phyloP scores from a whole-genome alignment of 2,888 invertebrate species.

The Leucophenga maculata region DNA sequence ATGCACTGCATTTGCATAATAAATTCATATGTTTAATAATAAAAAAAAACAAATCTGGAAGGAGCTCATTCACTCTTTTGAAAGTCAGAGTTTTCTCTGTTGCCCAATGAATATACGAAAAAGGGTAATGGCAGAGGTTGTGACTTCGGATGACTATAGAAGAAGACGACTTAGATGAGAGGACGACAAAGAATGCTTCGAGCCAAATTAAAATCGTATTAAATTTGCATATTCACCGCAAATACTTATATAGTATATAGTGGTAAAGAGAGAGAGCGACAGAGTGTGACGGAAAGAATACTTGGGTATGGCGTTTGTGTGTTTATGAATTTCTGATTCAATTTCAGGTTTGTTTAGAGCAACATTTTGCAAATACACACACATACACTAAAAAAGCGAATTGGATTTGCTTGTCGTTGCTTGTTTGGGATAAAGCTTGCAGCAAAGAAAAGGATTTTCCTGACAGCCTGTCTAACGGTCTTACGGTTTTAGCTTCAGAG shows the following conservation, averaged over 20 bases:
- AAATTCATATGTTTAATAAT: conserved; percentile 67
- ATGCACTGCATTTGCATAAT: conserved; percentile 58
- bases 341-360: conserved; percentile 33
- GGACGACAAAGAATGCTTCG: conserved; percentile 39
- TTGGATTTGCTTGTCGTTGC: conserved; percentile 13
- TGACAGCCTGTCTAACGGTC: neutral
- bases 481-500: neutral
- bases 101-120: neutral
- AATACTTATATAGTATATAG: conserved; percentile 65
- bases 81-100: neutral
- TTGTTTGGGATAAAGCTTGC: conserved; percentile 12
- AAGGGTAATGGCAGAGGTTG: neutral
- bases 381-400: neutral
- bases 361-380: conserved; percentile 6
- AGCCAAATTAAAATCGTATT: conserved; percentile 66
- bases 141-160: neutral
- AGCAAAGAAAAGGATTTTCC: no score
- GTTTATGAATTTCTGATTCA: conserved; percentile 44
- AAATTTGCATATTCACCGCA: conserved; percentile 60
- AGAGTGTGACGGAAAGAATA: neutral
- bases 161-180: neutral
- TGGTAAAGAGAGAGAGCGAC: conserved; percentile 72
- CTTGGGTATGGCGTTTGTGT: conserved; percentile 12
- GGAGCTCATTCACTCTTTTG: neutral
- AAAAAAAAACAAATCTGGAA: conserved; percentile 12